phyloP scores from a whole-genome alignment of 2,888 invertebrate species.

The Amiota mariae region DNA sequence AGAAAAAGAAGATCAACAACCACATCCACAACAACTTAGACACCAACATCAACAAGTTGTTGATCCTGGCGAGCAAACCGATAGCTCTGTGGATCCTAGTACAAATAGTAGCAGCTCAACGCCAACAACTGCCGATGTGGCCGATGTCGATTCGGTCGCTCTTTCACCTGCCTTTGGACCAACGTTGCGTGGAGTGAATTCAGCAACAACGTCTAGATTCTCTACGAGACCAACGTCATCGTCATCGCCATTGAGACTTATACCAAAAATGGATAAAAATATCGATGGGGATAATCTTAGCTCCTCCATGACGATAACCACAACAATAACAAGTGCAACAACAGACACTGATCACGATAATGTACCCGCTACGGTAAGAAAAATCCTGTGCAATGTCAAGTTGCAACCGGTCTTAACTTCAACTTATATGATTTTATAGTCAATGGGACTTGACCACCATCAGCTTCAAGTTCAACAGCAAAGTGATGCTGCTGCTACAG shows the following conservation, averaged over 20 bases:
- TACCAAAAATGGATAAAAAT: slow-evolving; percentile 8
- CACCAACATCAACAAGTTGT: slow-evolving; percentile 40
- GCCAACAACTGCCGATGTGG: slow-evolving; percentile 70
- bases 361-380: slow-evolving; percentile 59
- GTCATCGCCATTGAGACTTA: slow-evolving; percentile 30
- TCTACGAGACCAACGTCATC: slow-evolving; percentile 32
- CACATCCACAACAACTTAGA: slow-evolving; percentile 13
- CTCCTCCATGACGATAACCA: slow-evolving; percentile 70
- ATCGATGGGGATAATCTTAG: slow-evolving; percentile 57
- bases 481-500: neutral
- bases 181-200: neutral
- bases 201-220: neutral
- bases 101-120: slow-evolving; percentile 66
- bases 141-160: slow-evolving; percentile 58
- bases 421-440: slow-evolving; percentile 46
- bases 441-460: slow-evolving; percentile 49
- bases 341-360: slow-evolving; percentile 63
- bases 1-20: no score
- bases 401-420: neutral
- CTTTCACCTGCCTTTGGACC: slow-evolving; percentile 46
- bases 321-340: slow-evolving; percentile 69
- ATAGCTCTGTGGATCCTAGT: slow-evolving; percentile 50
- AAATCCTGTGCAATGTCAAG: neutral
- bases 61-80: slow-evolving; percentile 57
- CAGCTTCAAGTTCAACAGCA: slow-evolving; percentile 10